Conservation (phyloP, 2,113 vertebrate species). For the Salvelinus fontinalis region DNA sequence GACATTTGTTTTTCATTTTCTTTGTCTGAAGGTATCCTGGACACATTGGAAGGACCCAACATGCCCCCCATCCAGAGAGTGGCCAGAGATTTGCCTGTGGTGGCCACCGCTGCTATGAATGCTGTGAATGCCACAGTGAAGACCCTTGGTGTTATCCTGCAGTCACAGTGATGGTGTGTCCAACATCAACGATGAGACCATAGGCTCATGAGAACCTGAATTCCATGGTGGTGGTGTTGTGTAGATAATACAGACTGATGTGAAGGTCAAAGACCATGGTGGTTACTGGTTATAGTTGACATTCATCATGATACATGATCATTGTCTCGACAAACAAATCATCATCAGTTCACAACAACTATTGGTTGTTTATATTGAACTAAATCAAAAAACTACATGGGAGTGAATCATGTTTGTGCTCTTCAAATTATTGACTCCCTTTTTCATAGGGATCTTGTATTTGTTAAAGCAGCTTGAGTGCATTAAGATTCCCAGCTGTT, state of each 20-base stretch:
- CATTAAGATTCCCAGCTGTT: background rate
- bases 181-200: background rate
- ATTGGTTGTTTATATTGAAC: background rate
- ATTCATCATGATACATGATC: background rate
- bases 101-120: conserved; percentile 73
- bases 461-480: background rate
- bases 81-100: conserved; percentile 83
- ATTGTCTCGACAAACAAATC: background rate
- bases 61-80: conserved; percentile 89
- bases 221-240: background rate
- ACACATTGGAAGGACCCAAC: conserved; percentile 87
- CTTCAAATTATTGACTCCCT: background rate
- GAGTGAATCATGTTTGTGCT: background rate
- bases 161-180: conserved; percentile 58
- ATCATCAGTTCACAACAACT: background rate
- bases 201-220: background rate
- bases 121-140: conserved; percentile 79
- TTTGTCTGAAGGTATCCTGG: conserved; percentile 82
- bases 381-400: background rate
- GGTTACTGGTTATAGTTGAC: background rate
- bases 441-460: background rate
- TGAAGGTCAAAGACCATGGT: conserved; percentile 4
- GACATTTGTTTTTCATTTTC: background rate
- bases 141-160: conserved; percentile 63
- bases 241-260: conserved; percentile 11